Evolutionary conservation across 2,113 vertebrate species (phyloP), one percentile per base, ranked within the genome.

Genomic region (Neotragus pygmaeus): DNA sequence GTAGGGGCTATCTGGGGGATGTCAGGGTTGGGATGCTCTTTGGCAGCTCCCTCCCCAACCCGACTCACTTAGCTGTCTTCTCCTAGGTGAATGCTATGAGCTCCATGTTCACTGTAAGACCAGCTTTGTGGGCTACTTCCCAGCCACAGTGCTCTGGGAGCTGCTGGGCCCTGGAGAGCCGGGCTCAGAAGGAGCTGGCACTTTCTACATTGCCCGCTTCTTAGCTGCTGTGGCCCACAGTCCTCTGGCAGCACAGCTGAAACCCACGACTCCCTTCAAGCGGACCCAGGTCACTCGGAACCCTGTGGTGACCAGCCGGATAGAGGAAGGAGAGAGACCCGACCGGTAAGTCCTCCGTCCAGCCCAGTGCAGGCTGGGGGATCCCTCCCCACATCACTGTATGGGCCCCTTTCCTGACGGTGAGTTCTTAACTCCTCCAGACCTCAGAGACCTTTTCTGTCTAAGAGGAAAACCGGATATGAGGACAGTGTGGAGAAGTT

Each of bases 181-280:
- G 0, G 89, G 96, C 6, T 84, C 97, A 1, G 94, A 97, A 70
- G 95, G 73, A 75, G 90, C 96, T 15, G 92, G 88, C 64, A 97
- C 97, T 28, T 99, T 99, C 98, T 97, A 98, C 98, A 99, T 99
- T 15, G 97, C 99, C 36, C 99, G 99, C 81, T 98, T 97, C 14
- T 9, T 99, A 8, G 99, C 99, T 11, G 99, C 98, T 0, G 1
- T 98, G 0, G 99, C 97, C 0, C 97, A 98, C 58, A 99, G 98
- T 58, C 90, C 97, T 15, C 96, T 99, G 96, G 99, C 99, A 51
- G 95, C 95, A 36, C 98, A 99, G 7, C 98, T 99, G 98, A 99
- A 98, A 10, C 99, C 99, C 53, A 95, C 88, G 0, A 98, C 98
- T 0, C 99, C 99, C 12, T 99, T 98, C 97, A 98, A 89, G 93